Evolutionary conservation across 2,113 vertebrate species (phyloP).

Genomic region (Labeo catla): DNA sequence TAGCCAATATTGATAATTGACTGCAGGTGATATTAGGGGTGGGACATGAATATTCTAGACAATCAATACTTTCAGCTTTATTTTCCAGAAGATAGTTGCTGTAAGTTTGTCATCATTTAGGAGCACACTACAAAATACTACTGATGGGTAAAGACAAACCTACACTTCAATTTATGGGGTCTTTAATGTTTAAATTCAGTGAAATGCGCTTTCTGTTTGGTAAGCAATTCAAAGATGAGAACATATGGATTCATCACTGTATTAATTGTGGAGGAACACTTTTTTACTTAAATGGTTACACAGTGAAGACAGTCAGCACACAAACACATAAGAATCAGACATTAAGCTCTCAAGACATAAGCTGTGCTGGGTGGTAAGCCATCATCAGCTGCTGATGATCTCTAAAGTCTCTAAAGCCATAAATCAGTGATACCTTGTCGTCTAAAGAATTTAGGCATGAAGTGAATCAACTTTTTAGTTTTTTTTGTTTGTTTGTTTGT

Average conservation of each 20-base stretch:
- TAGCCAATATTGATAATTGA: neutral
- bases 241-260: slow-evolving; percentile 83
- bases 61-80: neutral
- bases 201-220: neutral
- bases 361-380: slow-evolving; percentile 74
- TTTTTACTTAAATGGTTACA: slow-evolving; percentile 69
- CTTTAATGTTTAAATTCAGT: neutral
- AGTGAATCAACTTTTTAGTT: neutral
- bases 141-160: neutral
- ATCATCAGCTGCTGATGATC: slow-evolving; percentile 66
- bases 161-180: neutral
- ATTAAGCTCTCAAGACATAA: slow-evolving; percentile 65
- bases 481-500: neutral
- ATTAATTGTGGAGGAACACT: slow-evolving; percentile 68
- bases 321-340: slow-evolving; percentile 78
- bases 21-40: neutral
- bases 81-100: neutral
- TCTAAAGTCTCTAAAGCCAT: neutral
- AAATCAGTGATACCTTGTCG: neutral
- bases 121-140: neutral
- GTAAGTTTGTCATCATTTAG: neutral
- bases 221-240: slow-evolving; percentile 64
- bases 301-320: slow-evolving; percentile 75
- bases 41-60: neutral
- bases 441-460: neutral